Base-by-base conservation (phyloP, 2,888 invertebrate species). In the Sycophila texana region DNA sequence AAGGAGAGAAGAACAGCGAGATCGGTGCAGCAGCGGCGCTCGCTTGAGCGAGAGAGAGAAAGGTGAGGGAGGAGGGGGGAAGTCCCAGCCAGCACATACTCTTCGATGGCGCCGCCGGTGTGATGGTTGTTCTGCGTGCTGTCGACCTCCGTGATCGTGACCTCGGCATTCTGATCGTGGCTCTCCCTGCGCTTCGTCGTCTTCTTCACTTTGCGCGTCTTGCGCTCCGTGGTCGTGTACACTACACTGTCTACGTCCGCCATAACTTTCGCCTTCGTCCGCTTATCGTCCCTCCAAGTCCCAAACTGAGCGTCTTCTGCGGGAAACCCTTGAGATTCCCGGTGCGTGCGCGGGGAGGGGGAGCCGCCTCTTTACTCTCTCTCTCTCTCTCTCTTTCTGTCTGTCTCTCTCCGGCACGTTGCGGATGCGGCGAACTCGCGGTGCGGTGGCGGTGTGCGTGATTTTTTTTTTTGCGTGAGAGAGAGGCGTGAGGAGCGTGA, bases 231-330 rank as follows among this genome's bases (percentile, higher is more conserved):
- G 90, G 95, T 94, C 90, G 96, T 95, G 91, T 94, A 95, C 91
- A 95, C 95, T 93, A 96, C 95, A 93, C 96, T 95, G 92, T 97
- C 97, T 89, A 97, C 96, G 93, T 97, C 97, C 91, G 96, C 97
- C 97, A 97, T 97, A 83, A 80, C 73, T 67, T 60, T 20, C 57
- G 71, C 74, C 20, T 65, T 30, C 39, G n/a, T 49, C 53, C 61
- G 20, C 55, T 47, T 58, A 66, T 47, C 39, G 61, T 75, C 55
- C 30, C 20, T 66, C 63, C 20, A n/a, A 39, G 22, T 53, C 47
- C 39, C 39, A 39, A 39, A 39, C 39, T 39, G 39, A 39, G 39
- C 39, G 39, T 57, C 58, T 26, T 66, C 16, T 51, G 39, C 39
- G 39, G 39, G 39, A 39, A 39, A 39, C 39, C 39, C 39, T 39